Percentiles rank a stretch among this genome's conserved stretches.
phyloP scores from a whole-genome alignment of 1,140 invertebrate species.

The Gryon sp. region DNA sequence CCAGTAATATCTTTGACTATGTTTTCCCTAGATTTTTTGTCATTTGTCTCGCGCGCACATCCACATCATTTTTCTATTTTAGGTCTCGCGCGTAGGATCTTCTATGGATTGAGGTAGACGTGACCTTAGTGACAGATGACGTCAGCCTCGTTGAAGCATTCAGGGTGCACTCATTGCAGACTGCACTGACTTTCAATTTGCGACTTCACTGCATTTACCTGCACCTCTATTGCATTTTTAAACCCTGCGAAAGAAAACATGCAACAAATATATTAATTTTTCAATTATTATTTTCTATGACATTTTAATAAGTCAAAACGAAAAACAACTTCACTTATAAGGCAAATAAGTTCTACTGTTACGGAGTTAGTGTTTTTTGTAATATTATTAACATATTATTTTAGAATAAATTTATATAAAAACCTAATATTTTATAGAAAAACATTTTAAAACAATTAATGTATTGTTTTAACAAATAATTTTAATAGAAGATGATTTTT shows the following conservation, averaged over 20 bases:
- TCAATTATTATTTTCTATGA: too few species aligned
- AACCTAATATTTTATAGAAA: too few species aligned
- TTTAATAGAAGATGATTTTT: too few species aligned
- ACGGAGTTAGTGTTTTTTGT: too few species aligned
- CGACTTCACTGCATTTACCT: conserved; percentile 95
- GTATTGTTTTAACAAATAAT: too few species aligned
- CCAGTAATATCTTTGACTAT: conserved; percentile 22
- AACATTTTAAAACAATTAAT: too few species aligned
- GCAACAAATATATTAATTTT: too few species aligned
- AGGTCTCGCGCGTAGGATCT: conserved; percentile 38
- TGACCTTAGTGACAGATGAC: conserved; percentile 64
- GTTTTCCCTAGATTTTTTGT: conserved; percentile 40
- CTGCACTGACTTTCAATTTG: conserved; percentile 96
- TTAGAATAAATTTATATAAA: too few species aligned
- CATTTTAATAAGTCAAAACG: too few species aligned
- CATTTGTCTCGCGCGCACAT: conserved; percentile 59
- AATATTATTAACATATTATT: too few species aligned
- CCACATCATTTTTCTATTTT: conserved; percentile 26
- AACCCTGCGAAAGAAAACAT: conserved; percentile 88
- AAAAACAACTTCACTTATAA: too few species aligned
- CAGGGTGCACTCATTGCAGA: conserved; percentile 86
- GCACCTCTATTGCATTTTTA: conserved; percentile 96
- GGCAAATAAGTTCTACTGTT: too few species aligned
- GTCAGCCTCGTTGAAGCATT: conserved; percentile 66
- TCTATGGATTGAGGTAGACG: conserved; percentile 59